Evolutionary conservation across 2,888 invertebrate species (phyloP), one percentile per base, ranked within the genome.

Genomic region (Ephialtes manifestator): DNA sequence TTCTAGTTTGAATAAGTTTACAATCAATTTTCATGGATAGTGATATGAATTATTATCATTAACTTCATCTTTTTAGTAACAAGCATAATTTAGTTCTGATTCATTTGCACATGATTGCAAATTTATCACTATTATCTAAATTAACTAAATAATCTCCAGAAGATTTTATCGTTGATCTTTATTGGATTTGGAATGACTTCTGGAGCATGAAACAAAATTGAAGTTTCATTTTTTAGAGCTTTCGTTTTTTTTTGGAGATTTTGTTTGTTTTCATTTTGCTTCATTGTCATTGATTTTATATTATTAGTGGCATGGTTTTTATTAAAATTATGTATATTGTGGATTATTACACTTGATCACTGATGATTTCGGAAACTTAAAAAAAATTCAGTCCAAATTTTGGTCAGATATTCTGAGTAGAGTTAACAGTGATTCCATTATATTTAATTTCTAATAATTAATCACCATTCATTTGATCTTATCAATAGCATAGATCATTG

Each of bases 1-100:
- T 74, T n/a, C 31, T 35, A 18, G n/a, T 53, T 28, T 67, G 48
- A 77, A 24, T 68, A 77, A 31, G 15, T 18, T n/a, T 31, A 35
- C 35, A n/a, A 63, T 63, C 35, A 63, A n/a, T 63, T 31, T 7
- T 39, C 2, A 13, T 13, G 39, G 28, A 28, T 53, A 24, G 28
- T 39, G 35, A 15, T 43, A 15, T 39, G 35, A 76, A 35, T 51
- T 65, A 48, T 63, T 76, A 20, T 63, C 53, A 15, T 65, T 13
- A 15, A 46, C 15, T 51, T 11, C 35, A 53, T 53, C 76, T 65
- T 76, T 53, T 76, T 48, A 28, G 28, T 28, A n/a, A 10, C 20
- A 71, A 35, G n/a, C 20, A 35, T 55, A 13, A 43, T 58, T 55
- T 55, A 13, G 0, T 10, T 39, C 51, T 43, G 39, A 72, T n/a